Percentiles rank a stretch among this genome's conserved stretches.
Evolutionary conservation across 2,113 vertebrate genomes (phyloP).

Genomic region (Ancistrus triradiatus): DNA sequence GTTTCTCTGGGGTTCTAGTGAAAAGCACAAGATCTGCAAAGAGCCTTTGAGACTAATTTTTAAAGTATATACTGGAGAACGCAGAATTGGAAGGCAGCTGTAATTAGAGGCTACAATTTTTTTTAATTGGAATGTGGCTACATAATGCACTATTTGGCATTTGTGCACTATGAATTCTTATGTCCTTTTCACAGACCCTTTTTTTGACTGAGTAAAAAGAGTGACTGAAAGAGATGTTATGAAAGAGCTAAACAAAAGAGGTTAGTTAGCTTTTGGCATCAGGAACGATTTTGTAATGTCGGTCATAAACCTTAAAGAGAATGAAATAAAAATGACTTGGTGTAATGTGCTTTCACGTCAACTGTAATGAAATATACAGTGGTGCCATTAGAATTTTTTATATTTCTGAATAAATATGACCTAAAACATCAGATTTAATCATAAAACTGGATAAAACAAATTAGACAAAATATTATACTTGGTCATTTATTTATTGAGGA

Average conservation of each 20-base stretch:
- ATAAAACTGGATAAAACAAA: too few relatives aligned
- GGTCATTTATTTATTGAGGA: too few relatives aligned
- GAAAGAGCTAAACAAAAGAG: neutral
- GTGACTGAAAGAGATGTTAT: neutral
- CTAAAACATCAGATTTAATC: too few relatives aligned
- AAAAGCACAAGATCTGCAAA: neutral
- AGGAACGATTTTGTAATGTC: neutral
- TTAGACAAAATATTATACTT: too few relatives aligned
- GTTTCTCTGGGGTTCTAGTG: neutral
- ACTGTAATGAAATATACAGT: neutral
- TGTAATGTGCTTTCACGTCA: neutral
- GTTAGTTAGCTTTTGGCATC: neutral
- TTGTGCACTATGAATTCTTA: neutral
- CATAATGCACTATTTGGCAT: neutral
- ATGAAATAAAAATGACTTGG: neutral
- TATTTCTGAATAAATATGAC: too few relatives aligned
- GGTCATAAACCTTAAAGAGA: neutral
- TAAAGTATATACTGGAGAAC: neutral
- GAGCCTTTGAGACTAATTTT: constrained; percentile 13
- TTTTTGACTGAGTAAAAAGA: neutral
- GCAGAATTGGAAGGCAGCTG: constrained; percentile 8
- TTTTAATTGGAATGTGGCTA: neutral
- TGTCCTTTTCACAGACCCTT: constrained; percentile 1
- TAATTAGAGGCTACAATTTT: neutral
- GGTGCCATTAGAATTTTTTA: too few relatives aligned